Evolutionary conservation across 2,888 invertebrate species (phyloP), one percentile per base, ranked within the genome.

Genomic region (Microctonus aethiopoides): DNA sequence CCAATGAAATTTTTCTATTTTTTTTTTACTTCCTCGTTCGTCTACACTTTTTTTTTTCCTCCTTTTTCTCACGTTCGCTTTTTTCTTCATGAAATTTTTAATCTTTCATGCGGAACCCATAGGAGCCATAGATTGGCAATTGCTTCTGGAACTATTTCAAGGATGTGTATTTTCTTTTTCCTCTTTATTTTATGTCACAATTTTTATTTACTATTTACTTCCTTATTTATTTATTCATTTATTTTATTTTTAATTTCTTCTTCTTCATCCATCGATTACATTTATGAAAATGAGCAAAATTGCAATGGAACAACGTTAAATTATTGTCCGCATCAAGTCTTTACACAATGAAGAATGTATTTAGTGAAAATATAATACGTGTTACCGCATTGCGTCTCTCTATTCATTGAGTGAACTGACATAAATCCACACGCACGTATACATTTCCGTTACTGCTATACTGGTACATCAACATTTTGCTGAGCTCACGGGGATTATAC

Each of bases 341-440:
- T 70, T 72, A 71, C 68, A 75, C 72, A 75, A 75, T 75, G 72
- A 67, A 66, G 69, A 75, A 75, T 75, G 72, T 68, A 13, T 61
- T 60, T 67, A 52, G 72, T 72, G 76, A 76, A 77, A 76, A 70
- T 46, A 16, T 46, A n/a, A 75, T 77, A 77, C 76, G 77, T 76
- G 78, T 74, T 77, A 77, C 78, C 77, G 78, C 78, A 78, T 75
- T 78, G 78, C 78, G 78, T 75, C 76, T 77, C 74, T 76, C 70
- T 74, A 74, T 74, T 74, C 74, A n/a, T n/a, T n/a, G n/a, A n/a
- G n/a, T 72, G 65, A 76, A 75, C 64, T 69, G 70, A 67, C 72
- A 64, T 68, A 69, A 69, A 70, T 56, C 59, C 66, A 56, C 67
- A 70, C 60, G 59, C 66, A 59, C 65, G 57, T 67, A 70, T 57